Conservation (phyloP, 1,140 invertebrate species). For the Bursaphelenchus mucronatus region DNA sequence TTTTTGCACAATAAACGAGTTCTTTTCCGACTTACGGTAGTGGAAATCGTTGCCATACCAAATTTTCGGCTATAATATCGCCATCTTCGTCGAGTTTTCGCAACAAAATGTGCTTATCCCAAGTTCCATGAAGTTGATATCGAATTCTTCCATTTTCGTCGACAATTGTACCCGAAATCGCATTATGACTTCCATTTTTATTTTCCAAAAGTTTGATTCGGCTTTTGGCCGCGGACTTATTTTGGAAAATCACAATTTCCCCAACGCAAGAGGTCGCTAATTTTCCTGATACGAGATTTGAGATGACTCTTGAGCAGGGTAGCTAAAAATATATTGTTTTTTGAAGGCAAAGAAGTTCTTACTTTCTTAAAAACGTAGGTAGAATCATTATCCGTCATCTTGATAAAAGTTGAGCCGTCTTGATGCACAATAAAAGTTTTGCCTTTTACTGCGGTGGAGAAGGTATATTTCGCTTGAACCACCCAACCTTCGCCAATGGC, state of each 20-base stretch:
- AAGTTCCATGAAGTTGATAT: slow-evolving; percentile 82
- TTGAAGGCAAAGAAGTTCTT: neutral
- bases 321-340: neutral
- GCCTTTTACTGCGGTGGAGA: slow-evolving; percentile 41
- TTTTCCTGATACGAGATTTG: slow-evolving; percentile 83
- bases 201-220: slow-evolving; percentile 92
- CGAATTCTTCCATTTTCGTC: slow-evolving; percentile 67
- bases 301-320: neutral
- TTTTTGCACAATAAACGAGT: neutral
- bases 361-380: slow-evolving; percentile 20
- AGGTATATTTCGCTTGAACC: slow-evolving; percentile 72
- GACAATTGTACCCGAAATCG: slow-evolving; percentile 41
- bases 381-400: slow-evolving; percentile 62
- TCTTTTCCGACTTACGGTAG: slow-evolving; percentile 20
- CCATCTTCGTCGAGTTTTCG: neutral
- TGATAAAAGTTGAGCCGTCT: slow-evolving; percentile 76
- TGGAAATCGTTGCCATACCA: slow-evolving; percentile 19
- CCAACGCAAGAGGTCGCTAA: slow-evolving; percentile 98
- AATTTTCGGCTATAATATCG: neutral
- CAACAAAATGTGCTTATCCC: slow-evolving; percentile 76
- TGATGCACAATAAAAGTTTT: slow-evolving; percentile 71
- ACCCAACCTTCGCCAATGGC: slow-evolving; percentile 81
- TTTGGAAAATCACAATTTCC: slow-evolving; percentile 88
- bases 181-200: slow-evolving; percentile 80
- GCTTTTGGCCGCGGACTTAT: slow-evolving; percentile 78